A percentile compares a stretch with the other conserved stretches of the same genome.
These are phyloP conservation scores for Pogonocichla stellata DNA, from an alignment of 2,113 vertebrate genomes.

Conservation along the genomic window DNA sequence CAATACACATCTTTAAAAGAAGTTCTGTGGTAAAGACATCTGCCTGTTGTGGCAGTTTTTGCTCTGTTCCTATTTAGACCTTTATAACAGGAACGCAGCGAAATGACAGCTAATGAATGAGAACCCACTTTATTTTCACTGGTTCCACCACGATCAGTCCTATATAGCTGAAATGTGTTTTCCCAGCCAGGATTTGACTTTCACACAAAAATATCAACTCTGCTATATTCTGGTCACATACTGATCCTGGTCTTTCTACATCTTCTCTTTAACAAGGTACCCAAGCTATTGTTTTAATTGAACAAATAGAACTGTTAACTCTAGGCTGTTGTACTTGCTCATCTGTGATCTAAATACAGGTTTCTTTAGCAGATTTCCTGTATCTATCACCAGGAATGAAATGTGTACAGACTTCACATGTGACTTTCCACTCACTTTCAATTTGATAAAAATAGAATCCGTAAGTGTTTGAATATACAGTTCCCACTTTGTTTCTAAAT, in stretches of 20 bases:
- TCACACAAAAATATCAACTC: neutral
- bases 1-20: neutral
- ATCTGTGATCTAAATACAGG: neutral
- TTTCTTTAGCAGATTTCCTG: neutral
- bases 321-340: neutral
- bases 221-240: neutral
- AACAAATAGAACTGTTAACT: neutral
- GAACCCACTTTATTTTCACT: neutral
- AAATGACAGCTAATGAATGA: neutral
- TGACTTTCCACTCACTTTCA: slow-evolving; percentile 60
- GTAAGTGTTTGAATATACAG: slow-evolving; percentile 48
- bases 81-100: neutral
- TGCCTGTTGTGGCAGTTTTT: neutral
- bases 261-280: neutral
- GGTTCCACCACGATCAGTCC: neutral
- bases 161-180: neutral
- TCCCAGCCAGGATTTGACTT: neutral
- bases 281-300: neutral
- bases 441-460: slow-evolving; percentile 61
- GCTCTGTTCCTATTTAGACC: neutral
- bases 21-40: neutral
- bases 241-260: neutral
- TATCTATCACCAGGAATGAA: neutral
- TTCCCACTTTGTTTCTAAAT: slow-evolving; percentile 69
- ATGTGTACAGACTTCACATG: neutral